phyloP scores from a whole-genome alignment of 2,797 vertebrate genomes.

The Cirrhinus molitorella region DNA sequence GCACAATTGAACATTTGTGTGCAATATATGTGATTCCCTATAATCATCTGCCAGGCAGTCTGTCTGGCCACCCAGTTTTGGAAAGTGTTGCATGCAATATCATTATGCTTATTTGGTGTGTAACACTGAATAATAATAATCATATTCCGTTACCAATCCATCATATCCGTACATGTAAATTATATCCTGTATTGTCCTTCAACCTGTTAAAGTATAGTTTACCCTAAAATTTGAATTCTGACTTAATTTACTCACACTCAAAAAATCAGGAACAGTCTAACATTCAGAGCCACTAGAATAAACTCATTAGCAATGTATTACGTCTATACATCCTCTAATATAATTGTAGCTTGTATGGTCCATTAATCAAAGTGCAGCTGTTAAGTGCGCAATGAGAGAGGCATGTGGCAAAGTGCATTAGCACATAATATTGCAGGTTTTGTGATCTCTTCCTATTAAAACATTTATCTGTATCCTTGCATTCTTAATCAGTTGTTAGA shows the following conservation, averaged over 20 bases:
- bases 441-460: conserved; percentile 64
- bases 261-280: neutral
- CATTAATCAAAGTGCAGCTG: conserved; percentile 59
- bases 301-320: conserved; percentile 65
- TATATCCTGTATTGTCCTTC: too few species aligned
- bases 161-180: too few species aligned
- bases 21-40: conserved; percentile 30
- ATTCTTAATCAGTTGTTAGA: neutral
- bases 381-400: conserved; percentile 65
- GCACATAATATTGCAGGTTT: conserved; percentile 65
- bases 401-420: conserved; percentile 59
- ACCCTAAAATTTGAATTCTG: too few species aligned
- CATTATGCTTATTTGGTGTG: neutral
- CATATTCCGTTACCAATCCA: too few species aligned
- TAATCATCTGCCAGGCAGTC: neutral
- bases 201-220: too few species aligned
- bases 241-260: too few species aligned
- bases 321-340: conserved; percentile 60
- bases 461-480: neutral
- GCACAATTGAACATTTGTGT: conserved; percentile 38
- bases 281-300: conserved; percentile 54
- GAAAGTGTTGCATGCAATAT: conserved; percentile 36
- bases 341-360: conserved; percentile 58
- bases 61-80: conserved; percentile 33
- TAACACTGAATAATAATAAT: too few species aligned